Conservation (phyloP, 2,888 invertebrate genomes). For the Molorchus minor region DNA sequence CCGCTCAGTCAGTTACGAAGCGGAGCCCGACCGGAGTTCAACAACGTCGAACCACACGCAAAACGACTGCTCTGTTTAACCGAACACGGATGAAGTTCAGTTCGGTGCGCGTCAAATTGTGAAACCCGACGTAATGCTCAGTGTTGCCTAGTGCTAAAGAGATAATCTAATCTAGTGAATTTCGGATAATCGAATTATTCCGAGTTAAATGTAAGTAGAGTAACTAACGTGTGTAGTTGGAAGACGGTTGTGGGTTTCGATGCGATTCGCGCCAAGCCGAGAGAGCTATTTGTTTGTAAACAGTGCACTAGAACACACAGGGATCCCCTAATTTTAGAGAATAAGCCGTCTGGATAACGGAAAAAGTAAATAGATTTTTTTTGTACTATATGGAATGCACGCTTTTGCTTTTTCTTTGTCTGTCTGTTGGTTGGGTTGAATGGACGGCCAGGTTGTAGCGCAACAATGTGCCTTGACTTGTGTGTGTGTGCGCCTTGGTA, state of each 20-base stretch:
- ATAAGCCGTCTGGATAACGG: conserved; percentile 33
- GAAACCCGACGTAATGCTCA: neutral
- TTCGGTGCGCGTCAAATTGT: conserved; percentile 14
- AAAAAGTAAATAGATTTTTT: conserved; percentile 39
- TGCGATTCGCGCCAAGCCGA: neutral
- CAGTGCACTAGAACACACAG: conserved; percentile 37
- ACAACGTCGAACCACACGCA: neutral
- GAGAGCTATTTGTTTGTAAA: conserved; percentile 30
- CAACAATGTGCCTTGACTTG: neutral
- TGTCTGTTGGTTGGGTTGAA: conserved; percentile 9
- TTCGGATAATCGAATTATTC: neutral
- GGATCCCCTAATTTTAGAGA: conserved; percentile 31
- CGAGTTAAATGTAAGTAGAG: neutral
- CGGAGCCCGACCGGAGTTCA: conserved; percentile 24
- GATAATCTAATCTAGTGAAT: conserved; percentile 21
- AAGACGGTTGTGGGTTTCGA: neutral
- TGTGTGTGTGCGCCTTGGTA: too few relatives aligned
- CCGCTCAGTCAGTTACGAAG: conserved; percentile 33
- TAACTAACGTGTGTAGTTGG: conserved; percentile 32
- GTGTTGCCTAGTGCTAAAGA: conserved; percentile 1
- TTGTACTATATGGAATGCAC: conserved; percentile 13
- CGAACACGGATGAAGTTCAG: conserved; percentile 3
- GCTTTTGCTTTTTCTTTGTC: conserved; percentile 31
- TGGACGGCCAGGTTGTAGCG: neutral
- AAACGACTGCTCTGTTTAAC: conserved; percentile 2